Base-by-base conservation (phyloP, 2,888 invertebrate genomes). In the Lacanobia wlatinum region DNA sequence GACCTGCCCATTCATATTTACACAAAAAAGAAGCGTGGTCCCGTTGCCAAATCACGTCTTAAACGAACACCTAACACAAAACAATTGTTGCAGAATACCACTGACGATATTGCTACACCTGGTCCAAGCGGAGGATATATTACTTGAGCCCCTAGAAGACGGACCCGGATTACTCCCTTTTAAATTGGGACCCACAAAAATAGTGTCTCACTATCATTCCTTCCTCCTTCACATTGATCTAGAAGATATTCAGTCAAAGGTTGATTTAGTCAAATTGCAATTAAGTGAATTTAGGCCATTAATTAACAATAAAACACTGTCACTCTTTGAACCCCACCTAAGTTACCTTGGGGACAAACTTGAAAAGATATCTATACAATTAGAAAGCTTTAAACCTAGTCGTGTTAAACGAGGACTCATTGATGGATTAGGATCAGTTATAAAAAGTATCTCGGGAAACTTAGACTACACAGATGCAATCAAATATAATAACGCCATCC, bases 1-100 rank as follows among this genome's bases (percentile, higher is more conserved):
- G 77, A 88, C 34, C 59, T 86, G 0, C 87, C 86, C 0, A 85
- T 86, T 4, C 87, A 87, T 14, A 60, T 68, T 12, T 68, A 68
- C 16, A 68, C 68, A 8, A 52, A 23, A 10, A 68, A 68, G 28
- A 68, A 68, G 21, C 68, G 68, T n/a, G 68, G 60, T 14, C 68
- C 68, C 8, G 43, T 68, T 5, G 68, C 68, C 12, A 67, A 67
- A 40, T 67, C 67, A 21, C 58, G 59, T 40, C 50, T 67, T 6
- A 60, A 67, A 12, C 16, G 67, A 21, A 28, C 18, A 34, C 59
- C 67, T 67, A 67, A 68, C 38, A 40, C 28, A n/a, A 16, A 48
- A 48, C 21, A 60, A 28, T 68, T 68, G 60, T 68, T 68, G 43
- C 68, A 68, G 60, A 28, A 28, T 28, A 28, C 28, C 28, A 28